Conservation (phyloP, 2,888 invertebrate species). For the Spicauda simplicius region DNA sequence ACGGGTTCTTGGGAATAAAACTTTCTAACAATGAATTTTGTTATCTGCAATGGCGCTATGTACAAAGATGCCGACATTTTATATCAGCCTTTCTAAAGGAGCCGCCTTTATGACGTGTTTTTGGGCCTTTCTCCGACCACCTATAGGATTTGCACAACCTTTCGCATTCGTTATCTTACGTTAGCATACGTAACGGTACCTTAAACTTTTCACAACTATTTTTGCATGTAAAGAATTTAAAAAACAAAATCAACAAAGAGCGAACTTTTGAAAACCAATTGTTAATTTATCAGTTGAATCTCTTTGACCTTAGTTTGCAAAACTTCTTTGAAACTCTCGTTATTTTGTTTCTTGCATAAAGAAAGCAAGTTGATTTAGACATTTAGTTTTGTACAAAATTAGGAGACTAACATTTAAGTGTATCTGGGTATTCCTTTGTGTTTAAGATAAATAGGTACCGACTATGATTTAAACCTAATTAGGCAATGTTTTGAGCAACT, state of each 20-base stretch:
- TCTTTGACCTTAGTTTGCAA: slow-evolving; percentile 21
- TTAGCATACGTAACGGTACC: slow-evolving; percentile 53
- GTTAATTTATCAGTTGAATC: slow-evolving; percentile 26
- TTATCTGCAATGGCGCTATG: slow-evolving; percentile 58
- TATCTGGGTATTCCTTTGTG: too few species aligned
- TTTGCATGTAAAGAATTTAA: slow-evolving; percentile 43
- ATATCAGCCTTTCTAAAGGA: slow-evolving; percentile 66
- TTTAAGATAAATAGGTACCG: too few species aligned
- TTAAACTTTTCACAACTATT: slow-evolving; percentile 26
- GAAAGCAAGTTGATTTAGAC: background rate
- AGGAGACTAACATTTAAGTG: too few species aligned
- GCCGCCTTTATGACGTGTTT: slow-evolving; percentile 64
- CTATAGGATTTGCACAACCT: slow-evolving; percentile 65
- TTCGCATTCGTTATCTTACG: slow-evolving; percentile 63
- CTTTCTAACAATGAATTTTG: slow-evolving; percentile 61
- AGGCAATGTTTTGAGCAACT: background rate
- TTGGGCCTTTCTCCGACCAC: slow-evolving; percentile 62
- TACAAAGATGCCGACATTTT: slow-evolving; percentile 71
- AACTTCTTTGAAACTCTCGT: slow-evolving; percentile 22
- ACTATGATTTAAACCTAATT: background rate
- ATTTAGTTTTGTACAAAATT: too few species aligned
- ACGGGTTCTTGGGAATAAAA: slow-evolving; percentile 73
- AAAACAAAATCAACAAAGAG: slow-evolving; percentile 34
- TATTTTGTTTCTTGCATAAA: slow-evolving; percentile 18
- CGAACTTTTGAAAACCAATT: slow-evolving; percentile 15